Conservation (phyloP, 2,113 vertebrate species). For the Herpetotheres cachinnans region DNA sequence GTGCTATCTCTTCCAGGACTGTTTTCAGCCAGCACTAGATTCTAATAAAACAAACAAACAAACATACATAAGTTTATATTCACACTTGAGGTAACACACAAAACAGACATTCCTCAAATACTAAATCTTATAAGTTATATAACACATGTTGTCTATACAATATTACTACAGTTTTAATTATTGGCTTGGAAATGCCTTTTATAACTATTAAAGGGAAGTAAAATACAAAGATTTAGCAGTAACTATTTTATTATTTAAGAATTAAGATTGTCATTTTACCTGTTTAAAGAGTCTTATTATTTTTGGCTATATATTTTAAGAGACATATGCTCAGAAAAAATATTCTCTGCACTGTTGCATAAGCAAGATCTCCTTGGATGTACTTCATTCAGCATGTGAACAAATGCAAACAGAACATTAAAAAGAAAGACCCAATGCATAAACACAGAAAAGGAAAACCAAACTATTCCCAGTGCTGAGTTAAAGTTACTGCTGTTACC, state of each 20-base stretch:
- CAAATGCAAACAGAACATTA: background rate
- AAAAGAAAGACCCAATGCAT: background rate
- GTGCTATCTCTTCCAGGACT: slow-evolving; percentile 86
- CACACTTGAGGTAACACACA: background rate
- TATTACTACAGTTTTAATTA: background rate
- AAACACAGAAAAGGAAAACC: background rate
- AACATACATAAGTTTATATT: background rate
- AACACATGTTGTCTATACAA: background rate
- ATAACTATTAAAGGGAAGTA: background rate
- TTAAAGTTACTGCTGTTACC: slow-evolving; percentile 66
- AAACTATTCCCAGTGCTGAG: slow-evolving; percentile 57
- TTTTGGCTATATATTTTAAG: background rate
- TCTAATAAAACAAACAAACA: slow-evolving; percentile 72
- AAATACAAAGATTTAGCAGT: background rate
- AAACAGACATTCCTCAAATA: background rate
- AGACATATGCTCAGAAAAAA: background rate
- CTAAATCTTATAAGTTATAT: background rate
- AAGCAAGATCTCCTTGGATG: background rate
- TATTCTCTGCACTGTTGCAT: background rate
- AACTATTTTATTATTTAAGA: background rate
- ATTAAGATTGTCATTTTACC: background rate
- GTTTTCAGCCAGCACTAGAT: slow-evolving; percentile 85
- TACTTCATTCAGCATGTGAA: background rate
- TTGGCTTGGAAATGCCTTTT: background rate
- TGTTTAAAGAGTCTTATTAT: background rate